These are phyloP conservation scores for Atrina japonica DNA, from an alignment of 2,888 invertebrate genomes.

Conservation along the genomic window DNA sequence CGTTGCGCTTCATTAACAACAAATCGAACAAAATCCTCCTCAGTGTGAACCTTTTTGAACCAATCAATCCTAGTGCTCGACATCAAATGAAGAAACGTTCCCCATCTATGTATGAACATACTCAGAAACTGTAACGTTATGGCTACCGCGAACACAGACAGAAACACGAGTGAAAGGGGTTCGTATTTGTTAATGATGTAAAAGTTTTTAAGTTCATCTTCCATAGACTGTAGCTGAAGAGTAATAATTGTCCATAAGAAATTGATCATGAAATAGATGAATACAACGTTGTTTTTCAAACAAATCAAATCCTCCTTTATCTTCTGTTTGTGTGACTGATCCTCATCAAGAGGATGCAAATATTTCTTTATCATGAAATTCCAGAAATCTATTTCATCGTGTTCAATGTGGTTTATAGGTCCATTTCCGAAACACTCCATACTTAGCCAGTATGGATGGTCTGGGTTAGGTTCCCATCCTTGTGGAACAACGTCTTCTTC, in stretches of 20 bases:
- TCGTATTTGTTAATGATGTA: constrained; percentile 73
- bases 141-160: constrained; percentile 70
- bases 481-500: constrained; percentile 48
- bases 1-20: constrained; percentile 72
- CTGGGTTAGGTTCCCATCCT: constrained; percentile 86
- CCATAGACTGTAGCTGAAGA: constrained; percentile 94
- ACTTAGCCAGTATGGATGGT: constrained; percentile 96
- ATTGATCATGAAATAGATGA: constrained; percentile 91
- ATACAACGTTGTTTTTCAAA: constrained; percentile 74
- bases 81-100: constrained; percentile 76
- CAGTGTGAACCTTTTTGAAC: constrained; percentile 67
- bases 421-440: constrained; percentile 94
- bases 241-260: constrained; percentile 99
- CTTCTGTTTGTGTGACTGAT: constrained; percentile 85
- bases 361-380: constrained; percentile 96
- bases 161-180: constrained; percentile 70
- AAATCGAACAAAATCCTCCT: constrained; percentile 74
- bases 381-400: constrained; percentile 95
- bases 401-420: constrained; percentile 90
- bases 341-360: constrained; percentile 95
- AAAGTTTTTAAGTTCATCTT: constrained; percentile 86
- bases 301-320: constrained; percentile 66
- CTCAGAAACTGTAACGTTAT: constrained; percentile 71
- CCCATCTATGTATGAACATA: constrained; percentile 75
- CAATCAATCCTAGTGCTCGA: constrained; percentile 73